Evolutionary conservation across 2,797 vertebrate genomes (phyloP).

Genomic region (Notolepis coatsorum): DNA sequence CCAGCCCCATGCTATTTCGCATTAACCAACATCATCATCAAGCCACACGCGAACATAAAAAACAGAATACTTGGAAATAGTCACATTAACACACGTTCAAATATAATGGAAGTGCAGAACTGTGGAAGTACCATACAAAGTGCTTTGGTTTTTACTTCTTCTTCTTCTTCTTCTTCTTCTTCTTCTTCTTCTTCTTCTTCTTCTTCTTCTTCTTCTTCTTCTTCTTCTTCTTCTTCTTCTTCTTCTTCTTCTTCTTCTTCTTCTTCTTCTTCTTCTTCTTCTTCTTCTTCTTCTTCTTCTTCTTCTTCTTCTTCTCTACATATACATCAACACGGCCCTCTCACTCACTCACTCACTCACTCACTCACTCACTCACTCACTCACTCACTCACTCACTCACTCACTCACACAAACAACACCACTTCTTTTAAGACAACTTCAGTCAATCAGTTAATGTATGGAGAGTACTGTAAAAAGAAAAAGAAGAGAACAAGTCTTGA

Average conservation of each 20-base stretch:
- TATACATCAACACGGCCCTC: slow-evolving; percentile 58
- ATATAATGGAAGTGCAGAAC: slow-evolving; percentile 71
- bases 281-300: slow-evolving; percentile 22
- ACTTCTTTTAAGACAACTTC: slow-evolving; percentile 71
- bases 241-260: slow-evolving; percentile 39
- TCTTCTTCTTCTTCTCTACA: slow-evolving; percentile 41
- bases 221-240: slow-evolving; percentile 22
- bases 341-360: slow-evolving; percentile 42
- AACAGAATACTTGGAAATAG: slow-evolving; percentile 41
- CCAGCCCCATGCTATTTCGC: slow-evolving; percentile 48
- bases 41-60: slow-evolving; percentile 36
- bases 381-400: slow-evolving; percentile 42
- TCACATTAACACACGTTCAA: slow-evolving; percentile 59
- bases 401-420: slow-evolving; percentile 32
- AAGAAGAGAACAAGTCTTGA: too few relatives aligned
- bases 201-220: slow-evolving; percentile 28
- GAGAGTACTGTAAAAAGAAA: slow-evolving; percentile 49
- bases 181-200: slow-evolving; percentile 39
- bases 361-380: slow-evolving; percentile 41
- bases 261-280: slow-evolving; percentile 28
- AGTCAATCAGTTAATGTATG: slow-evolving; percentile 59
- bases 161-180: slow-evolving; percentile 22
- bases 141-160: slow-evolving; percentile 69
- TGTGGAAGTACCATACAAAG: slow-evolving; percentile 77
- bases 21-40: slow-evolving; percentile 35